phyloP scores from a whole-genome alignment of 30 jellyfish, hydroid and myxozoan species.

The Catostylus mosaicus region DNA sequence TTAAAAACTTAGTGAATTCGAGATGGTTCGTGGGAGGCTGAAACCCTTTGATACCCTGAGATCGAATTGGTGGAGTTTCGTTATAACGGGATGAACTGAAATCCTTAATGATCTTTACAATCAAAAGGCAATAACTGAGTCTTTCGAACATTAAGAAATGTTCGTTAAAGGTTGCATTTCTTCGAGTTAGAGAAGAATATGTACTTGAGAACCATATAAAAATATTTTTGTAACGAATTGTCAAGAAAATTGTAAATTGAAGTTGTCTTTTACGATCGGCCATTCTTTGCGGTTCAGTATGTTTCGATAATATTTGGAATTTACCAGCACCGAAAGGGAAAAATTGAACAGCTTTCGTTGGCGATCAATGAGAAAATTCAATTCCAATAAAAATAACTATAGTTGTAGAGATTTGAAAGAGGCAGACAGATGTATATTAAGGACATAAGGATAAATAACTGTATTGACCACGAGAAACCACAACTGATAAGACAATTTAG shows the following conservation, averaged over 20 bases:
- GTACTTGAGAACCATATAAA: too few species aligned
- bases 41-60: too few species aligned
- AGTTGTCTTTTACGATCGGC: too few species aligned
- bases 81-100: neutral
- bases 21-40: neutral
- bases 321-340: neutral
- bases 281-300: neutral
- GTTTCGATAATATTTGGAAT: neutral
- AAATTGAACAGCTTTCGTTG: neutral
- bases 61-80: neutral
- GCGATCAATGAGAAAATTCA: neutral
- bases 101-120: neutral
- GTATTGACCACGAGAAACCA: constrained; percentile 36
- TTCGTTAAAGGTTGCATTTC: neutral
- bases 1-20: neutral
- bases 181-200: too few species aligned
- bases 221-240: too few species aligned
- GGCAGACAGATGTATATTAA: constrained; percentile 1
- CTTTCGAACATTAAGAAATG: neutral
- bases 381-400: neutral
- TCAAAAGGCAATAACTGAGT: neutral
- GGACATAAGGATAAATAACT: constrained; percentile 8
- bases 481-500: constrained; percentile 19
- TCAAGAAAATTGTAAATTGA: too few species aligned
- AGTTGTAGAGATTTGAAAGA: neutral